These are phyloP conservation scores for Lepus americanus DNA, from an alignment of 2,113 vertebrate genomes.

Conservation along the genomic window DNA sequence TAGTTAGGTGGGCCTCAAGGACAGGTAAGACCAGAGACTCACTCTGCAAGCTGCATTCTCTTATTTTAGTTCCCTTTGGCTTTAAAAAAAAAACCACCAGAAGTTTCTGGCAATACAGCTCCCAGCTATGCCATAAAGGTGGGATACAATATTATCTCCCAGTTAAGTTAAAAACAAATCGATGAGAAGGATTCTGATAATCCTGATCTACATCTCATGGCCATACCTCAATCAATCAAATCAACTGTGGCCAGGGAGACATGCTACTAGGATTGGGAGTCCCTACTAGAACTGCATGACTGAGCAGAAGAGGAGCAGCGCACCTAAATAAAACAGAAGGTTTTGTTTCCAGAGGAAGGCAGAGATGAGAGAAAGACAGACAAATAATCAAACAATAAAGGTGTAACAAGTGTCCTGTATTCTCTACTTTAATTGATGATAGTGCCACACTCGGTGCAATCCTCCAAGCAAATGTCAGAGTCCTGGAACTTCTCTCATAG, in stretches of 20 bases:
- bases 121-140: background rate
- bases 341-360: background rate
- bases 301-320: background rate
- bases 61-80: background rate
- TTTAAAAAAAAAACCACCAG: background rate
- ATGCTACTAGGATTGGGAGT: background rate
- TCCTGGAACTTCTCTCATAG: constrained; percentile 6
- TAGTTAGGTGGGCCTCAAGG: background rate
- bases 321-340: background rate
- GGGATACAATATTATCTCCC: background rate
- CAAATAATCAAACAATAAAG: constrained; percentile 3
- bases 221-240: background rate
- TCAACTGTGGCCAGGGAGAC: background rate
- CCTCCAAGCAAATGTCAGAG: background rate
- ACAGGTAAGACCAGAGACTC: constrained; percentile 4
- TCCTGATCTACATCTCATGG: background rate
- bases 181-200: constrained; percentile 18
- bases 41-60: background rate
- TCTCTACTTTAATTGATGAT: background rate
- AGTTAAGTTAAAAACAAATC: constrained; percentile 26
- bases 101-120: background rate
- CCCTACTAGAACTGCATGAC: background rate
- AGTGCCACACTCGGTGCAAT: background rate
- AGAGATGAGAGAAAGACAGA: background rate
- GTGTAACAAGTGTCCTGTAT: background rate